Evolutionary conservation across 2,113 vertebrate genomes (phyloP), one percentile per base, ranked within the genome.

Genomic region (Uropsilus gracilis): DNA sequence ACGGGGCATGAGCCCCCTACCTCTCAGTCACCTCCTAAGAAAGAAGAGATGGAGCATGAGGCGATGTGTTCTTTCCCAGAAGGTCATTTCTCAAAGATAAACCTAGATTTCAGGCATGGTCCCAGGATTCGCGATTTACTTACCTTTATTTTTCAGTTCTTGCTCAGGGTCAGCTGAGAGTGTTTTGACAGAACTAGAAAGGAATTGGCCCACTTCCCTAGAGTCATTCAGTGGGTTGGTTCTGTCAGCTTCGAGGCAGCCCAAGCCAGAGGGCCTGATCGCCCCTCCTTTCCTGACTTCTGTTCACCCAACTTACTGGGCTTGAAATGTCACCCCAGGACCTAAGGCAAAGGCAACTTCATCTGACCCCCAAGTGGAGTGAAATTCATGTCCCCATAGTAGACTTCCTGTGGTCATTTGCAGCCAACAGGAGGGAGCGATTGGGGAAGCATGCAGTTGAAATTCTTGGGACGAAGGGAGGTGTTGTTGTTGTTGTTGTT

Each of bases 1-100:
- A 44, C 77, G 88, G 94, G 88, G 97, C 97, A 68, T 93, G 71
- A 91, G 59, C 73, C 81, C 78, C 81, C 78, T 91, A 42, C 71
- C 82, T 87, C 57, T 78, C 46, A 50, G 95, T 82, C 72, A 13
- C 69, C 78, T 95, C 68, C 42, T 61, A 55, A 95, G 68, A 94
- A 92, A 88, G 80, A 95, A 87, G 78, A 95, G 86, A 78, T 71
- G 32, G 12, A 16, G 90, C 32, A n/a, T 26, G 69, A 66, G 63
- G 68, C 76, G 71, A 57, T 82, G 44, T 94, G 32, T 78, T 89
- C 89, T 95, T 94, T 89, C 39, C 71, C 72, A 76, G 75, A 72
- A 92, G 22, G 34, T 81, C 86, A 64, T n/a, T 83, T 73, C 64
- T 84, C 94, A 71, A 86, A 93, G 75, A 61, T 83, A 86, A 81